Evolutionary conservation across 1,140 invertebrate genomes (phyloP), one percentile per base, ranked within the genome.

Genomic region (Solenopsis invicta): DNA sequence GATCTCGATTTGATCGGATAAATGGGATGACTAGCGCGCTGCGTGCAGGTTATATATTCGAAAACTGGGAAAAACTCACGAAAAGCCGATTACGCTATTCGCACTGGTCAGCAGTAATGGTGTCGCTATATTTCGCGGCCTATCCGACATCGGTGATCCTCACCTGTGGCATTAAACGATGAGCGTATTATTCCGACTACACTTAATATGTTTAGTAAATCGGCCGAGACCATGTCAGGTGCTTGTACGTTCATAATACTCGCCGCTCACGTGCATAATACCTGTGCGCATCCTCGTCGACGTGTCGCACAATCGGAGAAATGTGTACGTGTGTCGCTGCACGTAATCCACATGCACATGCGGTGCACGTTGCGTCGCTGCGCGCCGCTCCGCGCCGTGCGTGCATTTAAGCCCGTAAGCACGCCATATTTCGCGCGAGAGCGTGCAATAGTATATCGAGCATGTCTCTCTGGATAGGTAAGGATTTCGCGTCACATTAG

Each of bases 131-230:
- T 71, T 21, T 52, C 76, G 62, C 50, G 54, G 48, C 89, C 74
- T 87, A 90, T 85, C 85, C 80, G 85, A 74, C 41, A 69, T 56
- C 45, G 78, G 59, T 50, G 85, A 29, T 48, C 71, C 72, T 88
- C 85, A 59, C 21, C 85, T 87, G 37, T 90, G 88, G 90, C 90
- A 89, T 90, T 92, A 91, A 92, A 92, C 82, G 87, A 76, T 88
- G 88, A 74, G 87, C 84, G 72, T 91, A 91, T 93, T 94, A 94
- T 94, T 92, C 92, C 92, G 91, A 91, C 91, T 92, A 89, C 90
- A 90, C 90, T 93, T 92, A 92, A 92, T 93, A 93, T 92, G 92
- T 93, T 93, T 93, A 92, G 90, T 89, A 92, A 93, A 93, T 91
- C 92, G 91, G 87, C 71, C 90, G 90, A 91, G 92, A 93, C 93